Conservation (phyloP, 2,797 vertebrate genomes). For the Astyanax mexicanus region DNA sequence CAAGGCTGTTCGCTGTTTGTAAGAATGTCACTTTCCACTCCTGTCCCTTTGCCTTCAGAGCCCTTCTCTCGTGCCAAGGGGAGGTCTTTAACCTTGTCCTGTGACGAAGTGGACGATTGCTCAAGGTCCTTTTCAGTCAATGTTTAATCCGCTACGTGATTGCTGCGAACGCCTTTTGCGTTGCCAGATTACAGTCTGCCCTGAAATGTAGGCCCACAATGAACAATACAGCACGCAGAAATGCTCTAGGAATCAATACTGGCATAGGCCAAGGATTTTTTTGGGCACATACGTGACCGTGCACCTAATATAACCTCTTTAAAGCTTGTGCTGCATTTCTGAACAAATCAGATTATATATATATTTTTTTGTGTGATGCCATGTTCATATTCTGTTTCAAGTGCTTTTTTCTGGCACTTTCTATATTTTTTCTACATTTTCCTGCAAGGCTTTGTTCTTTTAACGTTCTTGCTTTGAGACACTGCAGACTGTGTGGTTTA, state of each 20-base stretch:
- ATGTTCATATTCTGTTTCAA: neutral
- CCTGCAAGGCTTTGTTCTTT: neutral
- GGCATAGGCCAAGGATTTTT: neutral
- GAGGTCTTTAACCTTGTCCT: conserved; percentile 44
- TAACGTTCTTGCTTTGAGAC: neutral
- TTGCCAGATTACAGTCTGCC: conserved; percentile 58
- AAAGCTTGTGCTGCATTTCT: neutral
- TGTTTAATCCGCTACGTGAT: conserved; percentile 53
- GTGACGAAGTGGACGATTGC: conserved; percentile 49
- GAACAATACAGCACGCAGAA: conserved; percentile 2
- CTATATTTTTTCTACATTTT: neutral
- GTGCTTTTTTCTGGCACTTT: neutral
- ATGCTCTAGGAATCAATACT: neutral
- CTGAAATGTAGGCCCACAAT: conserved; percentile 1
- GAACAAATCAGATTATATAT: neutral
- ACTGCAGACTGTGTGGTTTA: neutral
- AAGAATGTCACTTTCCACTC: neutral
- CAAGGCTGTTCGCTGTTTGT: neutral
- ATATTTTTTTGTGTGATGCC: neutral
- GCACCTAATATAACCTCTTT: neutral
- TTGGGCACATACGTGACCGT: neutral
- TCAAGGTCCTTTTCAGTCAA: conserved; percentile 60
- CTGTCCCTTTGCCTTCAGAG: neutral
- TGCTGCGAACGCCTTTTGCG: neutral
- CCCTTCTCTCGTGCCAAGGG: conserved; percentile 13